Percentiles rank a stretch among this genome's conserved stretches.
These are phyloP conservation scores for Poeciliopsis gracilis DNA, from an alignment of 2,797 vertebrate species.

Conservation along the genomic window DNA sequence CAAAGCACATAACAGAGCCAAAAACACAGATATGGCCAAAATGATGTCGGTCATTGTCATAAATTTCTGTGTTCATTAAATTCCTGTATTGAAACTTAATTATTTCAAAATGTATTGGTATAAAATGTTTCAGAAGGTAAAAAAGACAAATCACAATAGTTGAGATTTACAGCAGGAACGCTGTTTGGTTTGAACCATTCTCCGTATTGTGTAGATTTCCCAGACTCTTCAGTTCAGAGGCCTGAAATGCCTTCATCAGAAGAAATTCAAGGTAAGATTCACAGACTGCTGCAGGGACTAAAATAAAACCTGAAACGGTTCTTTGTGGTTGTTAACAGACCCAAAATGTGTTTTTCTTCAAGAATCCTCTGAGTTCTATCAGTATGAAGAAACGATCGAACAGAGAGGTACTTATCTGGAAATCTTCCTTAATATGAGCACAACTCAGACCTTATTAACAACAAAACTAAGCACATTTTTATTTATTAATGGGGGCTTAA, in stretches of 20 bases:
- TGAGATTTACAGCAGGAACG: not conserved
- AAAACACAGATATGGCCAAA: no score
- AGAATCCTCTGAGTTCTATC: slow-evolving; percentile 79
- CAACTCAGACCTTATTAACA: not conserved
- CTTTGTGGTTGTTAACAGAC: not conserved
- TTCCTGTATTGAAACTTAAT: no score
- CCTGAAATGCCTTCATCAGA: slow-evolving; percentile 84
- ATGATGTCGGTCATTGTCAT: no score
- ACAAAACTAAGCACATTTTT: not conserved
- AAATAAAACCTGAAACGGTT: not conserved
- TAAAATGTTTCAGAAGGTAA: not conserved
- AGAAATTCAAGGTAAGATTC: slow-evolving; percentile 87
- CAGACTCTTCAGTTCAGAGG: slow-evolving; percentile 91
- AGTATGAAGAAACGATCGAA: slow-evolving; percentile 78
- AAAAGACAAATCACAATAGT: not conserved
- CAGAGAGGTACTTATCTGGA: slow-evolving; percentile 71
- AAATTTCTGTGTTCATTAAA: no score
- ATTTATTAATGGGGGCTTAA: not conserved
- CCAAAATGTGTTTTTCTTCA: slow-evolving; percentile 46
- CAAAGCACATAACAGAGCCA: no score
- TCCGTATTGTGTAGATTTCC: slow-evolving; percentile 85
- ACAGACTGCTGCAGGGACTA: not conserved
- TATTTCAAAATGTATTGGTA: no score
- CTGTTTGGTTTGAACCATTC: slow-evolving; percentile 32
- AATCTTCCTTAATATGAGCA: not conserved